Conservation (phyloP, 2,888 invertebrate genomes). For the Mimumesa dahlbomi region DNA sequence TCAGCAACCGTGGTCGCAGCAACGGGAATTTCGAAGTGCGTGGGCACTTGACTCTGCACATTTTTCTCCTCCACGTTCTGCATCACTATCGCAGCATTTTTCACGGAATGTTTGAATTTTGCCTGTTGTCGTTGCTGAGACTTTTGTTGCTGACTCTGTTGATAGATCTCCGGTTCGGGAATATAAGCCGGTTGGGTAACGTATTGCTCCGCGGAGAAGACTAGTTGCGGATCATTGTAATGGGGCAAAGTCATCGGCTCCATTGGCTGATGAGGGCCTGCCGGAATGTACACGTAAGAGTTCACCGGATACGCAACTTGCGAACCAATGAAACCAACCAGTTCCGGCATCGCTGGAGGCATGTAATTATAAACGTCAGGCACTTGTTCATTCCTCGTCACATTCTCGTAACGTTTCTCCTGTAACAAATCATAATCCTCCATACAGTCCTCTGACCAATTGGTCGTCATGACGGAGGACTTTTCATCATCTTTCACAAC, state of each 20-base stretch:
- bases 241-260: conserved; percentile 64
- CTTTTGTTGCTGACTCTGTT: conserved; percentile 47
- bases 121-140: conserved; percentile 46
- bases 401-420: conserved; percentile 41
- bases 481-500: conserved; percentile 7
- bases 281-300: conserved; percentile 70
- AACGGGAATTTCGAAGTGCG: not conserved
- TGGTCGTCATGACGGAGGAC: conserved; percentile 15
- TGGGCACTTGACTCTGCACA: conserved; percentile 1
- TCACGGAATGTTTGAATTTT: conserved; percentile 15
- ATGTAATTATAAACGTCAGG: conserved; percentile 80
- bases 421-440: conserved; percentile 60
- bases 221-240: conserved; percentile 60
- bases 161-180: conserved; percentile 61
- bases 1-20: conserved; percentile 2
- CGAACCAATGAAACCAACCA: conserved; percentile 82
- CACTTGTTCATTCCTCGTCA: conserved; percentile 22
- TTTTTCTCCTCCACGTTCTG: conserved; percentile 34
- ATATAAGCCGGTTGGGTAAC: conserved; percentile 71
- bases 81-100: not conserved
- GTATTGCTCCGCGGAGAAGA: conserved; percentile 71
- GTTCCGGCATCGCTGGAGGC: conserved; percentile 80
- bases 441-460: conserved; percentile 67
- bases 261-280: conserved; percentile 61
- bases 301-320: conserved; percentile 80